A percentile compares a stretch with the other conserved stretches of the same genome.
Evolutionary conservation across 2,113 vertebrate species (phyloP).

Genomic region (Cygnus buccinator): DNA sequence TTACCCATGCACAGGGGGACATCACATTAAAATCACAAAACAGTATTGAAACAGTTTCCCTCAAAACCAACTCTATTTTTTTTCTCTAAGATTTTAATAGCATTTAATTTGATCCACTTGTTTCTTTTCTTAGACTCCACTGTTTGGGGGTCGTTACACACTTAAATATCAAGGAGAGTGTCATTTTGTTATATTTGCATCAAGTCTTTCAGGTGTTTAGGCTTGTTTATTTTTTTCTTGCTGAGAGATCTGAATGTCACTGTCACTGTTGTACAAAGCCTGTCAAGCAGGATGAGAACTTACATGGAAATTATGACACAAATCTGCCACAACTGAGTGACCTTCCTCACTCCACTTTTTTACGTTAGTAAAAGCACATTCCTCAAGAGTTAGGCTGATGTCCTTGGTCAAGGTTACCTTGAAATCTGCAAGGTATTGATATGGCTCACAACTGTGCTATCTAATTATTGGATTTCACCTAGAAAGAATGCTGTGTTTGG

Average conservation of each 20-base stretch:
- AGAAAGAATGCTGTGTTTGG: neutral
- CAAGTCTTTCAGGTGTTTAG: conserved; percentile 29
- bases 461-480: neutral
- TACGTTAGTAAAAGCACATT: neutral
- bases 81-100: neutral
- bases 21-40: neutral
- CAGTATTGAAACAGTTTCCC: neutral
- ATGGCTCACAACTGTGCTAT: neutral
- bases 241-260: conserved; percentile 28
- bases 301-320: conserved; percentile 30
- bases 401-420: neutral
- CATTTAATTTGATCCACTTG: neutral
- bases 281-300: conserved; percentile 18
- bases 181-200: conserved; percentile 20
- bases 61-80: neutral
- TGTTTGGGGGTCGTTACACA: neutral
- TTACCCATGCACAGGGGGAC: neutral
- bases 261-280: conserved; percentile 1
- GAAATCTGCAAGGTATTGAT: conserved; percentile 5
- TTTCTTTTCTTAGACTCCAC: neutral
- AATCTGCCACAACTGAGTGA: conserved; percentile 1
- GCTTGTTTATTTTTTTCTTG: conserved; percentile 29
- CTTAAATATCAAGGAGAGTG: neutral
- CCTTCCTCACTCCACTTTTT: neutral
- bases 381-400: neutral